Evolutionary conservation across 92 coral and sea anemone species (phyloP).

Genomic region (Umimayanthus kanabou): DNA sequence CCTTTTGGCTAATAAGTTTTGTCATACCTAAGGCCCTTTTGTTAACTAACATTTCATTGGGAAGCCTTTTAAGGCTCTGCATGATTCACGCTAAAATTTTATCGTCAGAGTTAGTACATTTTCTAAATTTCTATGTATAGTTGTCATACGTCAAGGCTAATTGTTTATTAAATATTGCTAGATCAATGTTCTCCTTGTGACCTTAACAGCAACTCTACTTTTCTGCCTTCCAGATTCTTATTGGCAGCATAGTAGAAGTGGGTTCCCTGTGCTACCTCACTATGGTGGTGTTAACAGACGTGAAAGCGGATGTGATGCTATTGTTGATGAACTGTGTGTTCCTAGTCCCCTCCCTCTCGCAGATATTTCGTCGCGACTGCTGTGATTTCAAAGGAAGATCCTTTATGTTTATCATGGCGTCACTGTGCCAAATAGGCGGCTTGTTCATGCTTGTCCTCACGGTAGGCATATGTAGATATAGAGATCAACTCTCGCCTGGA

Average conservation of each 20-base stretch:
- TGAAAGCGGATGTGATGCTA: slow-evolving; percentile 51
- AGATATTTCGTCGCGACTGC: slow-evolving; percentile 29
- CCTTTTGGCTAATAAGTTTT: too few species aligned
- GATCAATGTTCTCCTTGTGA: too few species aligned
- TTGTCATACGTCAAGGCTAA: too few species aligned
- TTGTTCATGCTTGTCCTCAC: slow-evolving; percentile 18
- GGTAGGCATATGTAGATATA: background rate
- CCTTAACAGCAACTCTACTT: background rate
- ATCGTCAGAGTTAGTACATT: too few species aligned
- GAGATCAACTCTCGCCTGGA: too few species aligned
- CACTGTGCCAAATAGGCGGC: slow-evolving; percentile 18
- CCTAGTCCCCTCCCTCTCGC: slow-evolving; percentile 63
- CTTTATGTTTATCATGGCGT: slow-evolving; percentile 22
- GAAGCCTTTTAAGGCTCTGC: too few species aligned
- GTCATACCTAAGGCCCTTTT: too few species aligned
- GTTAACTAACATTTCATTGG: too few species aligned
- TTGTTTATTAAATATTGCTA: too few species aligned
- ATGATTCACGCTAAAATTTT: too few species aligned
- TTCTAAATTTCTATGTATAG: too few species aligned
- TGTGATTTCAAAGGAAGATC: slow-evolving; percentile 33
- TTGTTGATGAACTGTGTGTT: slow-evolving; percentile 68
- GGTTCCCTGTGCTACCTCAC: slow-evolving; percentile 58
- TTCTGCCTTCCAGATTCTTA: slow-evolving; percentile 46
- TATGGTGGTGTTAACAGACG: slow-evolving; percentile 56
- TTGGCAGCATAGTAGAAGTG: slow-evolving; percentile 64